phyloP scores from a whole-genome alignment of 2,797 vertebrate genomes.

The Epinephelus coioides region DNA sequence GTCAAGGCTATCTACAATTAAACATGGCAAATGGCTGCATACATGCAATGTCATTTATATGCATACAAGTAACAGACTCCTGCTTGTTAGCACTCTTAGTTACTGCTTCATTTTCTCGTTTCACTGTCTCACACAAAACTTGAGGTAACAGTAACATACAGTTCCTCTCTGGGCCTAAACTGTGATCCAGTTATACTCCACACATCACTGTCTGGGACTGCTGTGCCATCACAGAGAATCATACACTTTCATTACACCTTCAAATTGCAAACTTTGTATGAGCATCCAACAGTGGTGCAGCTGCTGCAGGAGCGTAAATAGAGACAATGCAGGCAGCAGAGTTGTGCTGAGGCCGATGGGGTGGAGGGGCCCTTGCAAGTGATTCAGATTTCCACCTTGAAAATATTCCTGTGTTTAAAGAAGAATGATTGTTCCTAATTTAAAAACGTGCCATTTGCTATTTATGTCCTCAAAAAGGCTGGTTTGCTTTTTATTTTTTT shows the following conservation, averaged over 20 bases:
- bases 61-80: background rate
- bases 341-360: too few species aligned
- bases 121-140: background rate
- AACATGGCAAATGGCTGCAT: background rate
- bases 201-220: background rate
- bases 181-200: background rate
- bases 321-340: too few species aligned
- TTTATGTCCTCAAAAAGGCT: too few species aligned
- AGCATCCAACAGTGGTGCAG: slow-evolving; percentile 4
- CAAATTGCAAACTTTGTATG: slow-evolving; percentile 13
- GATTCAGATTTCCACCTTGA: too few species aligned
- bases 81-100: background rate
- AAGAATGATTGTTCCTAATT: too few species aligned
- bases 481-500: too few species aligned
- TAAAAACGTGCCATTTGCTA: too few species aligned
- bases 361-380: too few species aligned
- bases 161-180: background rate
- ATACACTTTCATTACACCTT: slow-evolving; percentile 21
- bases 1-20: background rate
- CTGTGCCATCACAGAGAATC: background rate
- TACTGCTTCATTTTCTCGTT: background rate
- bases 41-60: background rate
- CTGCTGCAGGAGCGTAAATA: background rate
- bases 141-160: background rate
- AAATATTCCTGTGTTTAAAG: too few species aligned